Evolutionary conservation across 2,113 vertebrate genomes (phyloP).

Genomic region (Oplegnathus fasciatus): DNA sequence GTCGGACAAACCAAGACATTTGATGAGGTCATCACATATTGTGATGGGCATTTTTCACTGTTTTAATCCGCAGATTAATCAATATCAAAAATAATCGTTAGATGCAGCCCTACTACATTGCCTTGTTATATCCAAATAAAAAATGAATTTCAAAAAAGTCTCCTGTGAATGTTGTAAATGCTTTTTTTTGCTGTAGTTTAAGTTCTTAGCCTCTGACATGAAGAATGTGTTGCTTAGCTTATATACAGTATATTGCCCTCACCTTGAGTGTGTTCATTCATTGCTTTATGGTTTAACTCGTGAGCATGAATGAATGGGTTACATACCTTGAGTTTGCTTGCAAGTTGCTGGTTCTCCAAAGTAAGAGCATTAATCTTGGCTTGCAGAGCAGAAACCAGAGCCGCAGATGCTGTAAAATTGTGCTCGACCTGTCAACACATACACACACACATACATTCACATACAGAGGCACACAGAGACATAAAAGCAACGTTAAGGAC

Average conservation of each 20-base stretch:
- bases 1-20: no score
- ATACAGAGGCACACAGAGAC: constrained; percentile 51
- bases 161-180: neutral
- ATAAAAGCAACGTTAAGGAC: constrained; percentile 65
- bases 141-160: neutral
- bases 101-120: no score
- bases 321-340: constrained; percentile 91
- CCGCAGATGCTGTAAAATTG: constrained; percentile 82
- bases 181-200: neutral
- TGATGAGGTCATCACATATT: no score
- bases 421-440: constrained; percentile 82
- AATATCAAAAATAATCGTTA: no score
- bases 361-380: constrained; percentile 92
- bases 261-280: neutral
- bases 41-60: no score
- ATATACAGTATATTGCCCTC: neutral
- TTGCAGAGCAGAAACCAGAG: constrained; percentile 89
- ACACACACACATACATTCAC: constrained; percentile 44
- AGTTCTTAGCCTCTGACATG: neutral
- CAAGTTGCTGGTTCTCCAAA: constrained; percentile 93
- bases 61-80: no score
- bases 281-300: constrained; percentile 5
- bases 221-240: neutral
- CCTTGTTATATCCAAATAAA: neutral
- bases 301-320: constrained; percentile 5